Percentiles rank a stretch among this genome's conserved stretches.
These are phyloP conservation scores for Pygoscelis antarcticus DNA, from an alignment of 2,113 vertebrate genomes.

Conservation along the genomic window DNA sequence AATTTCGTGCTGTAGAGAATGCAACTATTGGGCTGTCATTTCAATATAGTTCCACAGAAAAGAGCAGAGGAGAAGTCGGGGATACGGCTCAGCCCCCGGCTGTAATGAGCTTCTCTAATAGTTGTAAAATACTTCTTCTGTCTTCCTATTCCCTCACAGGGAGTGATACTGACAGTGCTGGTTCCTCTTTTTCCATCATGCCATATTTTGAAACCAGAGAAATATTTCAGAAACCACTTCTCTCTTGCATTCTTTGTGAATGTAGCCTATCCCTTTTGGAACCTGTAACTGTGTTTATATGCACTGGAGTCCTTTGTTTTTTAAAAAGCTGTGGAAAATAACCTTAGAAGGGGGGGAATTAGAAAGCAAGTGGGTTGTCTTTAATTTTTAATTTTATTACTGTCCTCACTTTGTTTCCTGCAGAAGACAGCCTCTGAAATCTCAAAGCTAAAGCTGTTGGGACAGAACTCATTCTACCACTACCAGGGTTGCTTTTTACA, in stretches of 20 bases:
- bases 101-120: neutral
- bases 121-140: constrained; percentile 28
- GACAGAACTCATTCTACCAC: neutral
- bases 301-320: neutral
- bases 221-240: constrained; percentile 36
- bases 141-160: neutral
- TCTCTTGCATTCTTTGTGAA: neutral
- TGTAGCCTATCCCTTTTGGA: neutral
- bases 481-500: neutral
- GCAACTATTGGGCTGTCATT: neutral
- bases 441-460: neutral
- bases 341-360: neutral
- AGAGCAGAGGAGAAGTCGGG: neutral
- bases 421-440: neutral
- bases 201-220: neutral
- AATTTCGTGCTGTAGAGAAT: neutral
- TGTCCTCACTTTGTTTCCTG: neutral
- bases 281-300: neutral
- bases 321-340: neutral
- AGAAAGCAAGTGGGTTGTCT: neutral
- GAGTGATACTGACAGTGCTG: neutral
- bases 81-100: neutral
- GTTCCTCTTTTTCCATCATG: constrained; percentile 4
- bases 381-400: neutral
- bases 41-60: neutral